Evolutionary conservation across 2,888 invertebrate species (phyloP), one percentile per base, ranked within the genome.

Genomic region (Ferdinandea cuprea): DNA sequence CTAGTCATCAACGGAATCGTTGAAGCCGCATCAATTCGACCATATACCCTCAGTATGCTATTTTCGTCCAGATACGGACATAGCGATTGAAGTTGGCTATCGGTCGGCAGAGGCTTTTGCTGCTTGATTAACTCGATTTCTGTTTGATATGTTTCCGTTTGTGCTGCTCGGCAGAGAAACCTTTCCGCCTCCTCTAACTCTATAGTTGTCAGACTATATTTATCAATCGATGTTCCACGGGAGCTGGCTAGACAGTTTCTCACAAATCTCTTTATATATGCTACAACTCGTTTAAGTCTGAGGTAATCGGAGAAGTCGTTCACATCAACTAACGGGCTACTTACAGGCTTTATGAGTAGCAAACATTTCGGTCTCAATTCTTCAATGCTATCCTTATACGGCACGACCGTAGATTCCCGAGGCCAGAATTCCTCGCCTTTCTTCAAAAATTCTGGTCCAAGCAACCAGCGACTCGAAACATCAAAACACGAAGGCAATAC

Each of bases 381-480:
- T 9, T 52, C 32, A 3, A 0, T 15, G 9, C 52, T 32, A 15
- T 30, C 32, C 3, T 15, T 15, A 52, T 17, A 1, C 17, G 4
- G 9, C 8, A 17, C 17, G 7, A 32, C 9, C 9, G 7, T 2
- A 13, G 17, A 32, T 32, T 32, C 19, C 11, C 15, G 25, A n/a
- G 44, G 52, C 72, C 72, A 72, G 2, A 19, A 3, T 9, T n/a
- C 11, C 25, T 30, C 63, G 1, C 13, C 0, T 9, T 37, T 13
- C 2, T 8, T 35, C 11, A 52, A 25, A 37, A 56, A 56, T 11
- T 11, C 17, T 3, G 69, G 59, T 1, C 71, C 71, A 13, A 28
- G 7, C n/a, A 71, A 35, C 71, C 71, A 59, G 15, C 59, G 48
- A 15, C 37, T 48, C 9, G n/a, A 40, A 7, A 50, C 1, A 9